Base-by-base conservation (phyloP, 2,113 vertebrate genomes). In the Equus przewalskii region DNA sequence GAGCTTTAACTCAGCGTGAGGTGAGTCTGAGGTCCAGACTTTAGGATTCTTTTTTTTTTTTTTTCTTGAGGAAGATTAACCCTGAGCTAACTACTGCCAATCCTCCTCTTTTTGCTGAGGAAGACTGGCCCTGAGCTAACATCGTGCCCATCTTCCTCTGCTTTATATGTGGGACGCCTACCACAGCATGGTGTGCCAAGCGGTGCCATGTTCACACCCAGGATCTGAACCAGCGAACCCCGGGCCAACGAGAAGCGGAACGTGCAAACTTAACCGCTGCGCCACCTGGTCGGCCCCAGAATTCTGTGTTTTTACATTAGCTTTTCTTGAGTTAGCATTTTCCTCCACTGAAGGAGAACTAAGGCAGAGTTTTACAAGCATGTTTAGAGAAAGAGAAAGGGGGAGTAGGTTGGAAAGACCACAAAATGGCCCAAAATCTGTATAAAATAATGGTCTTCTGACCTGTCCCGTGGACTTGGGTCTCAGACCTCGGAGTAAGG, bases 381-480 rank as follows among this genome's bases (percentile, higher is more conserved):
- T 3, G 2, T 33, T 83, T 51, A 44, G 21, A 72, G 41, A 6
- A 70, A 92, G 11, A 13, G 2, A 19, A 4, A 13, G 15, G 9
- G 13, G 9, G 5, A 62, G 28, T 19, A 33, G 22, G 3, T 16
- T 46, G 15, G 28, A 33, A 89, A 6, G 14, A 60, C 6, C 36
- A 70, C 4, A n/a, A 44, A 79, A 86, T 24, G 11, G 16, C 1
- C 36, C 36, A 49, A 26, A 3, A 2, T 64, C 70, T 72, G 5
- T 26, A 33, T 8, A 22, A 62, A 12, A 13, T 0, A 3, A 22
- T 14, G 0, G 1, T 51, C 24, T 70, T n/a, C 49, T 6, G 4
- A 33, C 26, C 26, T 21, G 1, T 30, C 30, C 21, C 3, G 0
- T 21, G 21, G 2, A 21, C n/a, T 41, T 81, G 44, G 14, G 24